phyloP scores from a whole-genome alignment of 2,888 invertebrate species.

The Pelosia muscerda region DNA sequence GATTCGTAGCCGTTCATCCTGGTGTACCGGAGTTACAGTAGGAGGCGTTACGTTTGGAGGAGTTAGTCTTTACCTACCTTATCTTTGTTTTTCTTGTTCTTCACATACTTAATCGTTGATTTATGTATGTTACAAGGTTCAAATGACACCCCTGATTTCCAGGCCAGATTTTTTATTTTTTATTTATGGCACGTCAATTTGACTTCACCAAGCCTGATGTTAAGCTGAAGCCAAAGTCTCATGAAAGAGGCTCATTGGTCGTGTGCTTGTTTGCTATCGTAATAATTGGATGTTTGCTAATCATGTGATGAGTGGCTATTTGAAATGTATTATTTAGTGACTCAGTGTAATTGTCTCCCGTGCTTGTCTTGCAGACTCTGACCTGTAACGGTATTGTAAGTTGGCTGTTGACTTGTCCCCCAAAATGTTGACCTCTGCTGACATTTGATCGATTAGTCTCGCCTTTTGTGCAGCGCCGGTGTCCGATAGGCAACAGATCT shows the following conservation, averaged over 20 bases:
- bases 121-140: not conserved
- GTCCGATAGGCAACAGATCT: not conserved
- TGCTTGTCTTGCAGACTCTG: constrained; percentile 14
- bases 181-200: too few species aligned
- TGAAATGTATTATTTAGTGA: constrained; percentile 18
- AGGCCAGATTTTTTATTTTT: too few species aligned
- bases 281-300: not conserved
- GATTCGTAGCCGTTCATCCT: not conserved
- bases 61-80: not conserved
- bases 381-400: constrained; percentile 9
- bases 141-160: not conserved
- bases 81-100: not conserved
- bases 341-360: constrained; percentile 17
- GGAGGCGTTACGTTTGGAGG: not conserved
- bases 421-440: constrained; percentile 8
- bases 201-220: too few species aligned
- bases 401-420: not conserved
- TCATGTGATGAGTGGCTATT: constrained; percentile 15
- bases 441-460: constrained; percentile 11
- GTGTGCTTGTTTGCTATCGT: not conserved
- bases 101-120: not conserved
- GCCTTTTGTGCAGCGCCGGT: not conserved
- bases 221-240: too few species aligned
- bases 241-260: not conserved
- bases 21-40: not conserved